These are phyloP conservation scores for Ips typographus DNA, from an alignment of 1,140 invertebrate species.

Conservation along the genomic window DNA sequence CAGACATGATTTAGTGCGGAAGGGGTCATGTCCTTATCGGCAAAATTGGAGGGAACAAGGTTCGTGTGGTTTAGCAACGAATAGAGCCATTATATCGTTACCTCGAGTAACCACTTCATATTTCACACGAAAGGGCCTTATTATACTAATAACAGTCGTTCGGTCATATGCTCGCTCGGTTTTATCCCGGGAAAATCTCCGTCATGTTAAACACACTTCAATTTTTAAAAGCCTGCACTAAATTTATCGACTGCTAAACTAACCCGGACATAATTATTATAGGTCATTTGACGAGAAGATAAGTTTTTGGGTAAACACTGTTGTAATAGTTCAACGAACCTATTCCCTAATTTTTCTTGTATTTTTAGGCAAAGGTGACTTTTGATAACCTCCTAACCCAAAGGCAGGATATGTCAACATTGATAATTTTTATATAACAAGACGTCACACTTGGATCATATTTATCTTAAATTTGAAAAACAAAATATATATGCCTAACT, in stretches of 20 bases:
- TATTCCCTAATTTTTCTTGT: too few relatives aligned
- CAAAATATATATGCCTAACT: too few relatives aligned
- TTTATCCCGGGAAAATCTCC: slow-evolving; percentile 3
- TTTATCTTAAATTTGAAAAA: too few relatives aligned
- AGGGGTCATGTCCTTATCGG: slow-evolving; percentile 18
- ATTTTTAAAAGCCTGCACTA: slow-evolving; percentile 1
- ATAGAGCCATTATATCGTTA: slow-evolving; percentile 24
- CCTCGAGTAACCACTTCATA: slow-evolving; percentile 23
- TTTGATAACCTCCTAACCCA: too few relatives aligned
- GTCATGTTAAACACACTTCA: not conserved
- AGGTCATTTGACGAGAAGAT: not conserved
- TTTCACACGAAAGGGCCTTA: slow-evolving; percentile 16
- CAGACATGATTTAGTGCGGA: slow-evolving; percentile 15
- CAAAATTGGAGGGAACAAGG: slow-evolving; percentile 16
- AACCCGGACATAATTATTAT: not conserved
- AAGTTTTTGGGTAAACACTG: slow-evolving; percentile 1
- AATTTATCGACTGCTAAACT: not conserved
- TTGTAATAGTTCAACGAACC: not conserved
- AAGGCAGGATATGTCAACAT: too few relatives aligned
- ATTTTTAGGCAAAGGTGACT: too few relatives aligned
- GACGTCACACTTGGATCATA: too few relatives aligned
- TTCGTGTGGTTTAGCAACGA: slow-evolving; percentile 24
- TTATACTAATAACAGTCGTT: slow-evolving; percentile 11
- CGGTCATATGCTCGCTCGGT: not conserved
- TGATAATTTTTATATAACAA: too few relatives aligned